A percentile compares a stretch with the other conserved stretches of the same genome.
These are phyloP conservation scores for Melopsittacus undulatus DNA, from an alignment of 2,797 vertebrate species.

Conservation along the genomic window DNA sequence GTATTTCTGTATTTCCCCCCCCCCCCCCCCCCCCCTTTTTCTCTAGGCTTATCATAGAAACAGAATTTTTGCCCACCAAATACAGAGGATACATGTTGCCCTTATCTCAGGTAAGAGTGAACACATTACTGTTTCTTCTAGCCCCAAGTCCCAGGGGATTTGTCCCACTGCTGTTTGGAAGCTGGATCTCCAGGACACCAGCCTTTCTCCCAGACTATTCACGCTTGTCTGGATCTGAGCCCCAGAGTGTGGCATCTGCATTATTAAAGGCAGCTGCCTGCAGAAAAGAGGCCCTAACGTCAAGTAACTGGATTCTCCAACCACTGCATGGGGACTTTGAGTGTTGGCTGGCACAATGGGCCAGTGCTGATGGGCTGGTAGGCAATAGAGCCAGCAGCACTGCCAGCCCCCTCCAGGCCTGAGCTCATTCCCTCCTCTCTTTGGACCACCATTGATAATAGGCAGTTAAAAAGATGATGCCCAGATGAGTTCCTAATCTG, in stretches of 20 bases:
- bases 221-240: accelerated
- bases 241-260: accelerated
- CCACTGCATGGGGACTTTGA: neutral
- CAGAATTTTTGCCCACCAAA: conserved; percentile 91
- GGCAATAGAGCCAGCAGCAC: neutral
- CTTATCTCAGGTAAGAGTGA: conserved; percentile 84
- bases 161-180: neutral
- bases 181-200: neutral
- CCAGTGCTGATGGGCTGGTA: neutral
- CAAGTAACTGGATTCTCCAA: neutral
- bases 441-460: neutral
- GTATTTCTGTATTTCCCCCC: neutral
- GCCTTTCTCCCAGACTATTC: neutral
- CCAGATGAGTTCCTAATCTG: neutral
- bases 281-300: neutral
- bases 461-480: neutral
- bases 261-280: neutral
- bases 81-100: conserved; percentile 87
- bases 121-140: neutral
- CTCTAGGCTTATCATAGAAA: conserved; percentile 90
- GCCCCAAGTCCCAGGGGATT: accelerated
- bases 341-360: neutral
- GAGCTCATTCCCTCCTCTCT: neutral
- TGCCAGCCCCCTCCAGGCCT: neutral
- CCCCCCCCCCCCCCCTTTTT: accelerated